Evolutionary conservation across 1,140 invertebrate genomes (phyloP).

Genomic region (Gryon sp.): DNA sequence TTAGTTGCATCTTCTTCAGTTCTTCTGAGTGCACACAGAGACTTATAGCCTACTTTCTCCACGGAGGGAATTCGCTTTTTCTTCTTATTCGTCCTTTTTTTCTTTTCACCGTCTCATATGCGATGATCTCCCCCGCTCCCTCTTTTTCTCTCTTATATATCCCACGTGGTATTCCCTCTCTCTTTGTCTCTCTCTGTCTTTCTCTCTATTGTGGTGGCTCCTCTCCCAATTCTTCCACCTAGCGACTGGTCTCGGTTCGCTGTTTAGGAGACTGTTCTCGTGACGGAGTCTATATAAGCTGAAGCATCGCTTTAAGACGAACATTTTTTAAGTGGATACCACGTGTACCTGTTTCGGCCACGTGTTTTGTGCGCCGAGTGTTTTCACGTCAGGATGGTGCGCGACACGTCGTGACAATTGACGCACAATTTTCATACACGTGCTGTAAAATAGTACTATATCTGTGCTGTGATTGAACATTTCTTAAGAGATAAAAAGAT

Average conservation of each 20-base stretch:
- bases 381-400: conserved; percentile 67
- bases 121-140: conserved; percentile 48
- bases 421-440: conserved; percentile 30
- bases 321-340: conserved; percentile 75
- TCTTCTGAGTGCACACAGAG: conserved; percentile 55
- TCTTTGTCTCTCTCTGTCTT: conserved; percentile 61
- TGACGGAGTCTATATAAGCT: conserved; percentile 77
- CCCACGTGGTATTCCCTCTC: conserved; percentile 57
- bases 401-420: conserved; percentile 58
- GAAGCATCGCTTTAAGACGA: conserved; percentile 65
- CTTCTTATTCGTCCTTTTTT: too few species aligned
- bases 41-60: conserved; percentile 78
- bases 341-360: conserved; percentile 52
- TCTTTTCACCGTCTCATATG: conserved; percentile 38
- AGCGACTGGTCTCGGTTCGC: conserved; percentile 34
- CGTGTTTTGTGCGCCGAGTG: conserved; percentile 49
- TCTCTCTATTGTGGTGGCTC: too few species aligned
- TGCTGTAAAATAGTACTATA: conserved; percentile 3
- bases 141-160: too few species aligned
- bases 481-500: background rate
- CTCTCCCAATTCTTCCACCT: conserved; percentile 71
- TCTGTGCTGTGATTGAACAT: conserved; percentile 46
- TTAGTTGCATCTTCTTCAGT: conserved; percentile 58
- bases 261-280: conserved; percentile 53
- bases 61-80: conserved; percentile 76